A percentile compares a stretch with the other conserved stretches of the same genome.
Conservation (phyloP, 2,888 invertebrate genomes). For the Orthosia gothica region DNA sequence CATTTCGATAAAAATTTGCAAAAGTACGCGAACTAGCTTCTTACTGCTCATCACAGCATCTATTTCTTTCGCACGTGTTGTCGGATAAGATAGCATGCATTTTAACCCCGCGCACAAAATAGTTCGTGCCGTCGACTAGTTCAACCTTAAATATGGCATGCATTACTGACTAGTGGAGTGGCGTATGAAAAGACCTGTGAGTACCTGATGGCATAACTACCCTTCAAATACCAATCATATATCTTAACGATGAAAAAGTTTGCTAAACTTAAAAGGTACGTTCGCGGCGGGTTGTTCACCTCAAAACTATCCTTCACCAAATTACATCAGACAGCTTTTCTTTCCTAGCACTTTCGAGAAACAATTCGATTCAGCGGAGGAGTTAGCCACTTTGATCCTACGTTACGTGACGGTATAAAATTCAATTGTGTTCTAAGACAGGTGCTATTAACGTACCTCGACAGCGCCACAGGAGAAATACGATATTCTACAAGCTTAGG, state of each 20-base stretch:
- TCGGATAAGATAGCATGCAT: too few relatives aligned
- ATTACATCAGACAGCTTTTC: conserved; percentile 20
- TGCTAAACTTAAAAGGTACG: background rate
- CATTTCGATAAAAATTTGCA: too few relatives aligned
- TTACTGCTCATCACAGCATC: too few relatives aligned
- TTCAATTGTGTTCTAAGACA: conserved; percentile 57
- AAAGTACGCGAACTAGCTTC: too few relatives aligned
- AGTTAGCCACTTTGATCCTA: conserved; percentile 42
- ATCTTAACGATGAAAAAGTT: background rate
- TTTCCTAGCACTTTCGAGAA: conserved; percentile 22
- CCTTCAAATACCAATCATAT: too few relatives aligned
- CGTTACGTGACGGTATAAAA: conserved; percentile 53
- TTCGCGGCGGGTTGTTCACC: background rate
- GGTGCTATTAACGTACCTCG: conserved; percentile 44
- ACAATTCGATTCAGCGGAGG: conserved; percentile 47
- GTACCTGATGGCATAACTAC: background rate
- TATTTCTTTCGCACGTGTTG: too few relatives aligned
- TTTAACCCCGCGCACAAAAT: too few relatives aligned
- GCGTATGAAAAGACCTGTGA: background rate
- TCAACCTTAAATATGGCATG: too few relatives aligned
- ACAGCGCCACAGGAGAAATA: conserved; percentile 22
- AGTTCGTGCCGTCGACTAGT: too few relatives aligned
- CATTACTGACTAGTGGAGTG: background rate
- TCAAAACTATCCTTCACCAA: conserved; percentile 18
- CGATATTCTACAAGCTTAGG: conserved; percentile 14